Evolutionary conservation across 1,140 invertebrate genomes (phyloP).

Genomic region (Orchestia grillus): DNA sequence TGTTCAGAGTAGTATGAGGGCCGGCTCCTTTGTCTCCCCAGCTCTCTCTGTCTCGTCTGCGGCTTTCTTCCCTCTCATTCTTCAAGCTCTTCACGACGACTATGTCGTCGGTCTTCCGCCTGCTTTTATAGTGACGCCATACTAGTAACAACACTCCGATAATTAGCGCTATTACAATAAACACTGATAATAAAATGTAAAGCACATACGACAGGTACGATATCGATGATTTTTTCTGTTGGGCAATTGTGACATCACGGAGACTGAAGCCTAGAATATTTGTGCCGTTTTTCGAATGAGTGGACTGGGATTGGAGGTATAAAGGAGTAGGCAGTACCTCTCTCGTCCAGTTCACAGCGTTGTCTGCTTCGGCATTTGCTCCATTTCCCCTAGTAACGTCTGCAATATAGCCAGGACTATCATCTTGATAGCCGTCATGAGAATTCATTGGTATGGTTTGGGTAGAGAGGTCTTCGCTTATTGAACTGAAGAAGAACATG

Average conservation of each 20-base stretch:
- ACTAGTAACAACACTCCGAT: constrained; percentile 61
- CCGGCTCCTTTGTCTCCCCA: constrained; percentile 42
- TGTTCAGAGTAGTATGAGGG: constrained; percentile 64
- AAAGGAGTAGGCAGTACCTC: constrained; percentile 59
- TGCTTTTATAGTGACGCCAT: constrained; percentile 59
- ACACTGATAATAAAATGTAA: constrained; percentile 61
- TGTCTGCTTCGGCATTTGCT: background rate
- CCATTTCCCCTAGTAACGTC: background rate
- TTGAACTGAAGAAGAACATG: background rate
- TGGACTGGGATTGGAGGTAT: constrained; percentile 58
- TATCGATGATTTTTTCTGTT: constrained; percentile 24
- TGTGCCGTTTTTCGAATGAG: constrained; percentile 63
- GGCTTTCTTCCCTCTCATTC: constrained; percentile 65
- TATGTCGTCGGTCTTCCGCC: constrained; percentile 64
- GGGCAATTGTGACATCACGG: background rate
- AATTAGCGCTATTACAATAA: constrained; percentile 61
- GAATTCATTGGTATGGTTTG: background rate
- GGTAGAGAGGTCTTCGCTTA: background rate
- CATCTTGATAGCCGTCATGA: background rate
- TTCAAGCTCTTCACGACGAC: constrained; percentile 66
- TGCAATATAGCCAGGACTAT: background rate
- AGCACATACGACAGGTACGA: constrained; percentile 61
- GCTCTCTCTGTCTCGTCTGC: constrained; percentile 64
- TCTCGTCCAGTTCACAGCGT: background rate
- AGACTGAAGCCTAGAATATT: constrained; percentile 65